phyloP scores from a whole-genome alignment of 2,113 vertebrate genomes.

The Athene cunicularia region DNA sequence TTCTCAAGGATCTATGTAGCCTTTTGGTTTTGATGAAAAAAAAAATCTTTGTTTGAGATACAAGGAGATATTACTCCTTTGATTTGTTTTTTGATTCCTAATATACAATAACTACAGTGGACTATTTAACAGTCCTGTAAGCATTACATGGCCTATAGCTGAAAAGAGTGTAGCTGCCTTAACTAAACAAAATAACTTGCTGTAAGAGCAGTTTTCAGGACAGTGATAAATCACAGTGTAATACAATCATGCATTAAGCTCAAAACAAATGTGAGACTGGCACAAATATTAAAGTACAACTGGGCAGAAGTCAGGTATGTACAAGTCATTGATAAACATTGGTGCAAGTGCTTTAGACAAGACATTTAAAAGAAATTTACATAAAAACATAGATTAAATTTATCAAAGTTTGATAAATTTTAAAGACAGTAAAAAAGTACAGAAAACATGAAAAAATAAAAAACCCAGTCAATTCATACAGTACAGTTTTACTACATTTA shows the following conservation, averaged over 20 bases:
- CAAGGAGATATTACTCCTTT: background rate
- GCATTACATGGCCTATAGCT: conserved; percentile 23
- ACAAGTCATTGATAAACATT: conserved; percentile 76
- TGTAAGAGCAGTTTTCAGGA: conserved; percentile 67
- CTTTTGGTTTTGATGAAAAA: background rate
- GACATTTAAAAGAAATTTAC: conserved; percentile 79
- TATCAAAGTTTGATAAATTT: conserved; percentile 85
- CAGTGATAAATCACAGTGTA: conserved; percentile 65
- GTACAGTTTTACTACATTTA: conserved; percentile 75
- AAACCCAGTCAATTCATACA: conserved; percentile 53
- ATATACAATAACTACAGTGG: conserved; percentile 8
- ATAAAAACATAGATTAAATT: conserved; percentile 75
- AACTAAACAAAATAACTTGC: conserved; percentile 42
- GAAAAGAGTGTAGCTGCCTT: conserved; percentile 57
- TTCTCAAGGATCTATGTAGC: conserved; percentile 26
- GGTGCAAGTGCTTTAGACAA: conserved; percentile 68
- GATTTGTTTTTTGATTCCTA: background rate
- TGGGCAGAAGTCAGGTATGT: conserved; percentile 67
- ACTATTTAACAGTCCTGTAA: conserved; percentile 42
- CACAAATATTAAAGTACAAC: conserved; percentile 73
- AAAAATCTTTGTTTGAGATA: conserved; percentile 20
- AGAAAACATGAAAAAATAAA: conserved; percentile 72
- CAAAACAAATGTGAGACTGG: conserved; percentile 62
- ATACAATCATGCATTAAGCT: conserved; percentile 79
- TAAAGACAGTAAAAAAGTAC: conserved; percentile 77